These are phyloP conservation scores for Elaeidobius kamerunicus DNA, from an alignment of 2,888 invertebrate genomes.

Conservation along the genomic window DNA sequence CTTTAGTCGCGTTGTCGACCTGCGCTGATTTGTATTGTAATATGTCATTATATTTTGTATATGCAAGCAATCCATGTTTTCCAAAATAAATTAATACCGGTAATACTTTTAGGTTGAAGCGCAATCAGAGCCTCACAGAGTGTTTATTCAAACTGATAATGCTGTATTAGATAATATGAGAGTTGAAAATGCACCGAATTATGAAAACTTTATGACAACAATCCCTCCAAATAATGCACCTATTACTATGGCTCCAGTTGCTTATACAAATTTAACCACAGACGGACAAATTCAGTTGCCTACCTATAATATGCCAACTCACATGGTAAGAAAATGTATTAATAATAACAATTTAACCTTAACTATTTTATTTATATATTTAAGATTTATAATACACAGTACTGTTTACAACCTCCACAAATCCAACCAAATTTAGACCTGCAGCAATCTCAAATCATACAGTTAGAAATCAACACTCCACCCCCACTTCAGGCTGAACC, in stretches of 20 bases:
- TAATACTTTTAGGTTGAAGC: slow-evolving; percentile 10
- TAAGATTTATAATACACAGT: slow-evolving; percentile 14
- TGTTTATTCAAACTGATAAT: slow-evolving; percentile 12
- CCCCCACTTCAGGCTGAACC: slow-evolving; percentile 21
- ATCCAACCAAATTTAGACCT: slow-evolving; percentile 20
- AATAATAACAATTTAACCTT: too few relatives aligned
- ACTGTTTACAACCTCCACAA: slow-evolving; percentile 11
- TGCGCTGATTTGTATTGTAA: too few relatives aligned
- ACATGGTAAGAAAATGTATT: slow-evolving; percentile 16
- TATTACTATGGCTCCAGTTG: slow-evolving; percentile 16
- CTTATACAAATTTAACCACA: slow-evolving; percentile 14
- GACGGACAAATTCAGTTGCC: slow-evolving; percentile 13
- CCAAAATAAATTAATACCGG: neutral
- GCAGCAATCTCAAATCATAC: slow-evolving; percentile 32
- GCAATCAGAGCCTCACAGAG: slow-evolving; percentile 12
- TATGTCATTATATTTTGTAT: too few relatives aligned
- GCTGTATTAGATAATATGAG: slow-evolving; percentile 12
- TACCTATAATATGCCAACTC: slow-evolving; percentile 15
- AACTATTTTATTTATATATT: neutral
- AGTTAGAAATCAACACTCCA: slow-evolving; percentile 32
- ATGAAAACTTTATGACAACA: slow-evolving; percentile 24
- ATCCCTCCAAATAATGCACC: slow-evolving; percentile 7
- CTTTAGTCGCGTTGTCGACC: too few relatives aligned
- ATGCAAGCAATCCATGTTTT: too few relatives aligned
- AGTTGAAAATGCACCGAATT: slow-evolving; percentile 14